Percentiles rank a stretch among this genome's conserved stretches.
Conservation (phyloP, 1,140 invertebrate genomes). For the Neotoxoptera formosana region DNA sequence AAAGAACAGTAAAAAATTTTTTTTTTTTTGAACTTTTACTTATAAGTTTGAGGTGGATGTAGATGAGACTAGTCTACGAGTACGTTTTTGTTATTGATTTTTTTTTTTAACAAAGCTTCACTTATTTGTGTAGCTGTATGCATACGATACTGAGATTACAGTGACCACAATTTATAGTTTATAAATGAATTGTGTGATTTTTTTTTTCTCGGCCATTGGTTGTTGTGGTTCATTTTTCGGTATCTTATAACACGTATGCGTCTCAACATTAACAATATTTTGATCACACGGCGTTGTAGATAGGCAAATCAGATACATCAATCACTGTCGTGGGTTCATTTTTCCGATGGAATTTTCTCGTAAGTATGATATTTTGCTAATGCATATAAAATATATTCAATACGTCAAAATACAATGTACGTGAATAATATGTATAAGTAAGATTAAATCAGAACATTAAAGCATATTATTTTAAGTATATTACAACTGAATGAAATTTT, state of each 20-base stretch:
- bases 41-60: not conserved
- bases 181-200: not conserved
- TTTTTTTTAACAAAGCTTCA: not conserved
- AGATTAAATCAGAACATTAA: not conserved
- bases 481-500: no score
- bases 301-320: not conserved
- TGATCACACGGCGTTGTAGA: not conserved
- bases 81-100: not conserved
- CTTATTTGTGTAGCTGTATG: not conserved
- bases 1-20: no score
- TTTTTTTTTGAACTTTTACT: no score
- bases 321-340: not conserved
- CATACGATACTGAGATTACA: not conserved
- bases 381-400: not conserved
- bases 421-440: not conserved
- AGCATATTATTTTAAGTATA: not conserved
- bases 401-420: not conserved
- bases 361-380: not conserved
- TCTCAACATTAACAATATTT: not conserved
- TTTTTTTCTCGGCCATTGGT: not conserved
- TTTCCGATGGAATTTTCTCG: not conserved
- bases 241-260: not conserved
- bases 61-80: not conserved
- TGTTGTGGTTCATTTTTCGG: not conserved
- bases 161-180: not conserved